phyloP scores from a whole-genome alignment of 2,888 invertebrate genomes.

The Pachydiplax longipennis region DNA sequence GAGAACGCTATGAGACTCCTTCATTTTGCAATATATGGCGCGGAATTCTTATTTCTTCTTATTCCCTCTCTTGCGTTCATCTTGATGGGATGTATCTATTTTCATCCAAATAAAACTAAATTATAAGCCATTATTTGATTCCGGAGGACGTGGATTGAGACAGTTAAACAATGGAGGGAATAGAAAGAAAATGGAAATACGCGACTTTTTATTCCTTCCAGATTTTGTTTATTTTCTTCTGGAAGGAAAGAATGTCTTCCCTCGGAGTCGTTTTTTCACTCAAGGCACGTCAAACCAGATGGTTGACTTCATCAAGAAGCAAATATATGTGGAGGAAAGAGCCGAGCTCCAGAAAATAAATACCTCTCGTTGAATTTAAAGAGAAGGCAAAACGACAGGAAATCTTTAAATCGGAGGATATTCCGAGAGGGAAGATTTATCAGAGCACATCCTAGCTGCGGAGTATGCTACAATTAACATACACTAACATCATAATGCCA shows the following conservation, averaged over 20 bases:
- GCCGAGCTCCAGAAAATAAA: background rate
- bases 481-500: too few species aligned
- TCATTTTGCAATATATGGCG: too few species aligned
- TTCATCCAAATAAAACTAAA: background rate
- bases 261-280: background rate
- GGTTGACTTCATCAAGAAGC: slow-evolving; percentile 1
- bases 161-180: background rate
- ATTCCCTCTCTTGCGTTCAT: too few species aligned
- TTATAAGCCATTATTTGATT: background rate
- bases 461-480: too few species aligned
- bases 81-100: too few species aligned
- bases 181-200: background rate
- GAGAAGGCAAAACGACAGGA: background rate
- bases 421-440: background rate
- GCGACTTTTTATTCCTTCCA: background rate
- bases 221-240: background rate
- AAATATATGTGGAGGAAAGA: background rate
- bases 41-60: too few species aligned
- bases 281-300: background rate
- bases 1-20: too few species aligned
- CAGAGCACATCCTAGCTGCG: too few species aligned
- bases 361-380: background rate
- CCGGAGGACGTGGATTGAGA: background rate
- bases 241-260: background rate
- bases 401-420: background rate